These are phyloP conservation scores for Branchinecta sandiegonensis DNA, from an alignment of 2,888 invertebrate genomes.

Conservation along the genomic window DNA sequence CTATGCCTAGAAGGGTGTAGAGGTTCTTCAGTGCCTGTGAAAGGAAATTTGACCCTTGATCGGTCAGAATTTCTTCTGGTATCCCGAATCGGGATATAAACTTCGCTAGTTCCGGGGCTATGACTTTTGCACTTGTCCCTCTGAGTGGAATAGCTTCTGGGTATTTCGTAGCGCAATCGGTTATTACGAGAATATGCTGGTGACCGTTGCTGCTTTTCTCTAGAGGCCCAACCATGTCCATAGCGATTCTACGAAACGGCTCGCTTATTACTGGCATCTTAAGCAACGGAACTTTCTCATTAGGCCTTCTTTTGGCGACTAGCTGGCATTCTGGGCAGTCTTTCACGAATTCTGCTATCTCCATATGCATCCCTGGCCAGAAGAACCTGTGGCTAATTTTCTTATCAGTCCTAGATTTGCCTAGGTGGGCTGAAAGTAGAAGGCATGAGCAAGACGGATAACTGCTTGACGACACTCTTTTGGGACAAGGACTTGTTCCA, in stretches of 20 bases:
- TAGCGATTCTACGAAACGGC: conserved; percentile 12
- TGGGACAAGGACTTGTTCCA: too few species aligned
- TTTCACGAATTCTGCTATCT: background rate
- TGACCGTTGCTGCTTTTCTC: conserved; percentile 7
- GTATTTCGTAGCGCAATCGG: conserved; percentile 17
- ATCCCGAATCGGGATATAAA: background rate
- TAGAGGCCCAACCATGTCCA: conserved; percentile 22
- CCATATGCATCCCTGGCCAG: background rate
- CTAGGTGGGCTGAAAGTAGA: too few species aligned
- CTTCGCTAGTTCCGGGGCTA: conserved; percentile 17
- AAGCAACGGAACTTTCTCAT: conserved; percentile 17
- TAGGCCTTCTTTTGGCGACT: background rate
- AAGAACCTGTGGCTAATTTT: background rate
- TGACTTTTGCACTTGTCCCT: conserved; percentile 2
- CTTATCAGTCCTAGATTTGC: too few species aligned
- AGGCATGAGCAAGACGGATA: too few species aligned
- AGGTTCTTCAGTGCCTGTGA: conserved; percentile 5
- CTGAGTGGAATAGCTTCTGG: conserved; percentile 12
- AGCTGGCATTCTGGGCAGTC: background rate
- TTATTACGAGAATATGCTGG: conserved; percentile 18
- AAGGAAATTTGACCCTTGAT: conserved; percentile 17
- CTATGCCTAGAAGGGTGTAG: conserved; percentile 9
- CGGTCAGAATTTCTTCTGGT: conserved; percentile 20
- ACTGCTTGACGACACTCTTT: too few species aligned
- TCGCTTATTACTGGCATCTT: background rate